phyloP scores from a whole-genome alignment of 64 coral and sea anemone species.

The Trachythela sp. region DNA sequence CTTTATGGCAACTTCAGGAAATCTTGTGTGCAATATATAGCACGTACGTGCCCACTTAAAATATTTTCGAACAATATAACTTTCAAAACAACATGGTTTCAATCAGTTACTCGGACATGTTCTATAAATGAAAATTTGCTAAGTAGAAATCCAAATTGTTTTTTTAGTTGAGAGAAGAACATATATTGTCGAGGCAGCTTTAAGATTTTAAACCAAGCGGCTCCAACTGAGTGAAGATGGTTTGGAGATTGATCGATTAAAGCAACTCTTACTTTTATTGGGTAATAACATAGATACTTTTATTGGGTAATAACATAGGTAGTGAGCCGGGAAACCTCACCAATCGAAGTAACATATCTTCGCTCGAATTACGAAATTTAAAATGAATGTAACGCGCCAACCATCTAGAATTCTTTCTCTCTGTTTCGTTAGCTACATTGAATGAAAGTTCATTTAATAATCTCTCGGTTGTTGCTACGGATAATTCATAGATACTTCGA shows the following conservation, averaged over 20 bases:
- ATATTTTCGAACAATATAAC: too few relatives aligned
- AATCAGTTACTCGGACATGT: background rate
- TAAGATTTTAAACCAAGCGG: background rate
- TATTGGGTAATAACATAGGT: background rate
- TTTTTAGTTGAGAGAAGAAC: background rate
- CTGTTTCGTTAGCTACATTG: background rate
- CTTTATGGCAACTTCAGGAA: too few relatives aligned
- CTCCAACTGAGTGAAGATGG: background rate
- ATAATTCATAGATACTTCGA: background rate
- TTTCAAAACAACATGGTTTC: too few relatives aligned
- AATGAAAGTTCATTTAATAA: background rate
- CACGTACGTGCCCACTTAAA: too few relatives aligned
- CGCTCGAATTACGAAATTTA: background rate
- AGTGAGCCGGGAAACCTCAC: background rate
- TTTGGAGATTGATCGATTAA: background rate
- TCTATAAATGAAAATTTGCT: background rate
- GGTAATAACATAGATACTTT: too few relatives aligned
- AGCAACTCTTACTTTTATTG: too few relatives aligned
- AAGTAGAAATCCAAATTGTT: slow-evolving; percentile 18
- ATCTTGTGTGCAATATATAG: too few relatives aligned
- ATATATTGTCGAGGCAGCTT: background rate
- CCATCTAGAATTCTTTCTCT: background rate
- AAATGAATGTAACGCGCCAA: background rate
- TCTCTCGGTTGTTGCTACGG: background rate
- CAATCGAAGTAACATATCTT: background rate